phyloP scores from a whole-genome alignment of 1,140 invertebrate species.

The Penaeus chinensis region DNA sequence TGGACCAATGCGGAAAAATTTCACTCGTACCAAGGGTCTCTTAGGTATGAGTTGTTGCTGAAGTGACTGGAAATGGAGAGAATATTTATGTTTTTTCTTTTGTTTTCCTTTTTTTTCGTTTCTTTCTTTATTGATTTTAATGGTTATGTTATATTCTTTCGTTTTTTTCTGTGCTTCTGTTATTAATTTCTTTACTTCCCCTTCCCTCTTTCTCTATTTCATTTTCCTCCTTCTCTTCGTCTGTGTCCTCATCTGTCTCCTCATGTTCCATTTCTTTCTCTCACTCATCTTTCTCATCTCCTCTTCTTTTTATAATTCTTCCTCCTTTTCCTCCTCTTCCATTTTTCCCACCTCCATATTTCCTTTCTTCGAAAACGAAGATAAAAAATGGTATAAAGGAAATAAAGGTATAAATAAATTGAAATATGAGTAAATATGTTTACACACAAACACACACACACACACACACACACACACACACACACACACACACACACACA shows the following conservation, averaged over 20 bases:
- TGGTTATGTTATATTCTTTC: neutral
- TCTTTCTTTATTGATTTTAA: neutral
- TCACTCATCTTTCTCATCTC: neutral
- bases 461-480: slow-evolving; percentile 2
- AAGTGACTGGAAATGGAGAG: too few species aligned
- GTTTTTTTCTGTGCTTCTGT: neutral
- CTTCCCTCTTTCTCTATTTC: too few species aligned
- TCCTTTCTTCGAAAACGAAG: too few species aligned
- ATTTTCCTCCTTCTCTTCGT: neutral
- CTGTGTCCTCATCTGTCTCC: neutral
- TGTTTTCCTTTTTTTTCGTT: neutral
- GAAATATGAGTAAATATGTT: too few species aligned
- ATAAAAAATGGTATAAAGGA: too few species aligned
- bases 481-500: slow-evolving; percentile 12
- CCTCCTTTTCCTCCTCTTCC: too few species aligned
- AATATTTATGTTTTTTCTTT: neutral
- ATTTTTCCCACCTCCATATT: too few species aligned
- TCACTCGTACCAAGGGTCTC: too few species aligned
- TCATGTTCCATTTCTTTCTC: neutral
- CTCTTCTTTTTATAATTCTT: too few species aligned
- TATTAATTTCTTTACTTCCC: neutral
- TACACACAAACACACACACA: neutral
- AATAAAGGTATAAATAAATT: too few species aligned
- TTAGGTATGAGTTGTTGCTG: too few species aligned
- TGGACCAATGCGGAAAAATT: too few species aligned